Base-by-base conservation (phyloP, 2,888 invertebrate genomes). In the Cheilosia soror region DNA sequence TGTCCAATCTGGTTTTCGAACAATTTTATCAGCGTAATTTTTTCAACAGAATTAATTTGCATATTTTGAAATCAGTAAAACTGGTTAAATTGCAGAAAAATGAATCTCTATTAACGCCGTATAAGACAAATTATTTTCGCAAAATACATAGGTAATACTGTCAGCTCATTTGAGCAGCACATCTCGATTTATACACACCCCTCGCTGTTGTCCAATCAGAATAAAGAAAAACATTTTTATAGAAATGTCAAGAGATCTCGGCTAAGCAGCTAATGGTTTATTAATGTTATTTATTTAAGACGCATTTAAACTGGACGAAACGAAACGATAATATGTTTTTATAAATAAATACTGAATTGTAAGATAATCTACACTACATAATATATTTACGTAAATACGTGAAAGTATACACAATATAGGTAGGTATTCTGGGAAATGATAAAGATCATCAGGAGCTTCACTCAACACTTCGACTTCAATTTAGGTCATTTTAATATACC, bases 261-360 rank as follows among this genome's bases (percentile, higher is more conserved):
- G 20, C 5, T 57, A n/a, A 31, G 7, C 27, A 1, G 37, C 37
- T 37, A 11, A 11, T 37, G 37, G 0, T 44, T 72, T 44, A 31
- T 63, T 20, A 29, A 49, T 13, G 9, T 31, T 77, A 62, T 82
- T 77, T 66, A n/a, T 66, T 82, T 72, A 47, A 71, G 42, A 25
- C 82, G 82, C 49, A 77, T 44, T 60, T 42, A 15, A 68, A 47
- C 51, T 58, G 51, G 15, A 31, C 7, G n/a, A 33, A 58, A 33
- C 2, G 6, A 13, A 57, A 0, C n/a, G n/a, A n/a, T 53, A 1
- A 37, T 5, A 57, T 11, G 15, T 25, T 42, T n/a, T 42, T 42
- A 42, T 4, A 20, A 20, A 20, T 20, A 20, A 20, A 20, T 20
- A 20, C 20, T 33, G 33, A 33, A 2, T 1, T 1, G 0, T 6